Evolutionary conservation across 2,888 invertebrate genomes (phyloP), one percentile per base, ranked within the genome.

Genomic region (Cecidostiba fungosa): DNA sequence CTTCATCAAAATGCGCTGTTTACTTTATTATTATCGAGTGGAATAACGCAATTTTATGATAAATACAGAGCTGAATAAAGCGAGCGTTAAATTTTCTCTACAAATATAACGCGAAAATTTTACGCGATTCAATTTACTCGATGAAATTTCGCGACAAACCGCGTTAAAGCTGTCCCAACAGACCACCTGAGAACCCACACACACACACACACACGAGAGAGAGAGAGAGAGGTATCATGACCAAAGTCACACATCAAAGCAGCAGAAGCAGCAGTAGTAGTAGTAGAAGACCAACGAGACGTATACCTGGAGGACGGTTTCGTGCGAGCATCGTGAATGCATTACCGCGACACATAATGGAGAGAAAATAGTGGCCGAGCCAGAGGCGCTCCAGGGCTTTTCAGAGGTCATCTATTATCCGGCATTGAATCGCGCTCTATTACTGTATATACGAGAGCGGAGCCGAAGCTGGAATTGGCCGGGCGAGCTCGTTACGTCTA

Each of bases 301-400:
- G n/a, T 19, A 16, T 54, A 8, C 54, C 6, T 23, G 66, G 29
- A 66, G 10, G 8, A 23, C 39, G 29, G 29, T 47, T 76, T 80
- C 76, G 84, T 66, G 84, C 83, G 83, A n/a, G 54, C 81, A 84
- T 86, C 86, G 85, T 74, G 79, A 87, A 82, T 66, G 84, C 74
- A 90, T 90, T 91, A 90, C 88, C 88, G 86, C 87, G 85, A 79
- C 79, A 87, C 81, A 87, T 90, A 89, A 91, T 90, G 82, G 69
- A 89, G 89, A 89, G 88, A 88, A 88, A 89, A 90, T 87, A 83
- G 88, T 82, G 88, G 88, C 87, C 85, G 85, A 82, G 66, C n/a
- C 14, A 12, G 26, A 14, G 12, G 26, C 32, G 70, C 32, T 29
- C 19, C 16, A 16, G 50, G 50, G 50, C 84, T 70, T 80, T 90